Evolutionary conservation across 2,113 vertebrate species (phyloP).

Genomic region (Kryptolebias marmoratus): DNA sequence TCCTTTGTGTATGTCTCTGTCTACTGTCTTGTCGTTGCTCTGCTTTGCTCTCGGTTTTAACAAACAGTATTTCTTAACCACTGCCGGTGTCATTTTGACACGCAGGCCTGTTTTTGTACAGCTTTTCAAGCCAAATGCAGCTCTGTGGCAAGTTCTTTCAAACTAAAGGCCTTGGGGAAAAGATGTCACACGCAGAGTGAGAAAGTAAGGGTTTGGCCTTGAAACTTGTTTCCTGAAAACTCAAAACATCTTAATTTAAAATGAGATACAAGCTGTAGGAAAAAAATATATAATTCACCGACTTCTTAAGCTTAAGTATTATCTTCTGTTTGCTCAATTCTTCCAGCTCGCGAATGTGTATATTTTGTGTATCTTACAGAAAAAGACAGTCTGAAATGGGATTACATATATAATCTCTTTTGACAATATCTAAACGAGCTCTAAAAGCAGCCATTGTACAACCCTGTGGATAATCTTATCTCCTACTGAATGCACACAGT

Average conservation of each 20-base stretch:
- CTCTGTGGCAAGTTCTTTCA: conserved; percentile 9
- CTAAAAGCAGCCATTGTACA: conserved; percentile 56
- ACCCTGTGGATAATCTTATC: conserved; percentile 52
- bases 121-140: conserved; percentile 8
- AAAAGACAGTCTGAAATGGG: conserved; percentile 23
- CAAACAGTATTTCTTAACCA: conserved; percentile 15
- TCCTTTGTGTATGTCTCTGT: conserved; percentile 5
- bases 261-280: neutral
- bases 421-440: conserved; percentile 47
- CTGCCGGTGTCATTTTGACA: conserved; percentile 35
- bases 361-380: conserved; percentile 31
- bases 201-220: neutral
- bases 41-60: conserved; percentile 13
- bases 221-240: neutral
- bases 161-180: conserved; percentile 15
- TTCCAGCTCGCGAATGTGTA: conserved; percentile 17
- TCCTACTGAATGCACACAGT: conserved; percentile 29
- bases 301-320: neutral
- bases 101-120: conserved; percentile 7
- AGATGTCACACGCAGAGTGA: conserved; percentile 1
- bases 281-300: neutral
- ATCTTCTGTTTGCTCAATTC: conserved; percentile 6
- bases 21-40: conserved; percentile 30
- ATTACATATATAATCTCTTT: conserved; percentile 52
- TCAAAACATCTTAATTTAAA: conserved; percentile 5